Percentiles rank a stretch among this genome's conserved stretches.
Conservation (phyloP, 2,797 vertebrate genomes). For the Nannoperca australis region DNA sequence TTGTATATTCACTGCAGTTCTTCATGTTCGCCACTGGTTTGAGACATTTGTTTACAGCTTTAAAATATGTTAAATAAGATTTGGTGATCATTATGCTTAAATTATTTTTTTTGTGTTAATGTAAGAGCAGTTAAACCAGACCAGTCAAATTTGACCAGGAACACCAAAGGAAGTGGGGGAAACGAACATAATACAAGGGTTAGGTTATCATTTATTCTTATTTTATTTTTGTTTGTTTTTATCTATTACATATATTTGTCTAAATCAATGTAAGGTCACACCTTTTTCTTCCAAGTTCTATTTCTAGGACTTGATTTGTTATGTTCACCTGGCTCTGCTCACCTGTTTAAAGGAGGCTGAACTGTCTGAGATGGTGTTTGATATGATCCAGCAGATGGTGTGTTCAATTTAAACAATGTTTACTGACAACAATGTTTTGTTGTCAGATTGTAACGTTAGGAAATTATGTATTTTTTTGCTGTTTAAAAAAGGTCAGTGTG, state of each 20-base stretch:
- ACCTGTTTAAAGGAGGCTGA: neutral
- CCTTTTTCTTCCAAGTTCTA: too few relatives aligned
- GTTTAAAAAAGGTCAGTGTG: slow-evolving; percentile 21
- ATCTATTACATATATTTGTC: neutral
- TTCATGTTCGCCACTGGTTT: too few relatives aligned
- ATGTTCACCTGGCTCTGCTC: neutral
- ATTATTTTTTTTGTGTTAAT: too few relatives aligned
- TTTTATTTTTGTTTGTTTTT: neutral
- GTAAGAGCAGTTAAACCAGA: too few relatives aligned
- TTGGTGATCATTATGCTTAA: too few relatives aligned
- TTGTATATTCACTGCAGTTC: too few relatives aligned
- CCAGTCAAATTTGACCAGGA: too few relatives aligned
- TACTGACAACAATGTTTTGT: neutral
- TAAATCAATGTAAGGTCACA: neutral
- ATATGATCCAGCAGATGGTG: slow-evolving; percentile 35
- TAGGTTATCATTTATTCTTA: neutral
- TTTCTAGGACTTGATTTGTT: neutral
- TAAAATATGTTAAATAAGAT: too few relatives aligned
- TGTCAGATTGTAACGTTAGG: slow-evolving; percentile 5
- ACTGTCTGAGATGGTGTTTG: neutral
- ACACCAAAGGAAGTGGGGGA: too few relatives aligned
- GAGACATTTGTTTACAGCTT: too few relatives aligned
- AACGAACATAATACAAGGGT: neutral
- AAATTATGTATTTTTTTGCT: neutral
- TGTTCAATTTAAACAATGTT: slow-evolving; percentile 23